Conservation (phyloP, 2,888 invertebrate genomes). For the Andrena bucephala region DNA sequence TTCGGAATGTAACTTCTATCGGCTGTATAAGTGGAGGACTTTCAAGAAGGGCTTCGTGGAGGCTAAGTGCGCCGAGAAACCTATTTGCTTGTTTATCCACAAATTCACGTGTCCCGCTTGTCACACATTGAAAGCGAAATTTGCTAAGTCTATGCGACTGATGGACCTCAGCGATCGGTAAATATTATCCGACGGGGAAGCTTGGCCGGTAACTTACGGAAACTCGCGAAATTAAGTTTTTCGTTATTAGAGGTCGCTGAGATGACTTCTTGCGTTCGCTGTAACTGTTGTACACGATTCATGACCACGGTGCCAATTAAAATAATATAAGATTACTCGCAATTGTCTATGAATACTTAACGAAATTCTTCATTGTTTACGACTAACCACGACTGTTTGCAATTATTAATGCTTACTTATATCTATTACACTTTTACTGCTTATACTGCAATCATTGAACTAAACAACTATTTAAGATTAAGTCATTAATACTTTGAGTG, state of each 20-base stretch:
- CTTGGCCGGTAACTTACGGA: not conserved
- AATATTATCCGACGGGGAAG: not conserved
- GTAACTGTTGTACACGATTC: not conserved
- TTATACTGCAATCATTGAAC: too few species aligned
- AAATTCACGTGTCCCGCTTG: conserved; percentile 90
- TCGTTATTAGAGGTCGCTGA: not conserved
- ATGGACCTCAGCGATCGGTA: conserved; percentile 86
- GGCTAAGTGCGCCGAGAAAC: conserved; percentile 83
- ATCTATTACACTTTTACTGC: too few species aligned
- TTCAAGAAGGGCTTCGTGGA: conserved; percentile 72
- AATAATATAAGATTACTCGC: not conserved
- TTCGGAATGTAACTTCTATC: conserved; percentile 68
- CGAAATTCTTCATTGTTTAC: not conserved
- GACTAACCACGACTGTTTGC: too few species aligned
- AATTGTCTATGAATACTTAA: not conserved
- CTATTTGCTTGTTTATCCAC: conserved; percentile 89
- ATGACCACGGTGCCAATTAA: not conserved
- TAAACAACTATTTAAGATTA: too few species aligned
- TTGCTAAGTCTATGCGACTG: conserved; percentile 87
- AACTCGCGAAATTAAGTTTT: not conserved
- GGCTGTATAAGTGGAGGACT: conserved; percentile 73
- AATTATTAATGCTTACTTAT: too few species aligned
- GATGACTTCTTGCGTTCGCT: not conserved
- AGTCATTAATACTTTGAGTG: too few species aligned
- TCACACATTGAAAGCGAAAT: conserved; percentile 88